Evolutionary conservation across 1,140 invertebrate species (phyloP).

Genomic region (Scaptomyza graminum): DNA sequence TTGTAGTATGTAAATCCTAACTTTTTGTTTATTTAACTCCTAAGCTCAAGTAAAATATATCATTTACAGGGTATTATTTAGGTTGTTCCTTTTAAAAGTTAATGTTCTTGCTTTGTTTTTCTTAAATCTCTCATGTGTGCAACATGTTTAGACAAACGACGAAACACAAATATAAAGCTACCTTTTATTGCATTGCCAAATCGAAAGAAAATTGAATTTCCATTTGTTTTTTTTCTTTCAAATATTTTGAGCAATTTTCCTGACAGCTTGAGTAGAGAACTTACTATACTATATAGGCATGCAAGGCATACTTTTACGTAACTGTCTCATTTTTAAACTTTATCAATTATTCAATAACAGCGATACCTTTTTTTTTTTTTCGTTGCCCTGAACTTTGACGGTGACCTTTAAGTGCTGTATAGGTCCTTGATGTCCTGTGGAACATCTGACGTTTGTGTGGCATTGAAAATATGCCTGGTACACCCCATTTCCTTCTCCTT

Average conservation of each 20-base stretch:
- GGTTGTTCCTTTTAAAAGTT: neutral
- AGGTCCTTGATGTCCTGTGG: slow-evolving; percentile 27
- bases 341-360: slow-evolving; percentile 73
- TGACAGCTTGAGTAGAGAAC: slow-evolving; percentile 19
- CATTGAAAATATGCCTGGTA: slow-evolving; percentile 8
- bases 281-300: neutral
- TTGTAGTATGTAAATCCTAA: neutral
- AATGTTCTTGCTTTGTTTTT: neutral
- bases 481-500: neutral
- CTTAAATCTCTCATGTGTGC: slow-evolving; percentile 10
- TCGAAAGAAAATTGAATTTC: slow-evolving; percentile 32
- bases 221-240: slow-evolving; percentile 32
- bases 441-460: slow-evolving; percentile 50
- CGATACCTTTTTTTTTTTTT: slow-evolving; percentile 28
- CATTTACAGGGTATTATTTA: neutral
- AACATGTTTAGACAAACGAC: slow-evolving; percentile 45
- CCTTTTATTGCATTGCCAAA: slow-evolving; percentile 48
- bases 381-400: slow-evolving; percentile 68
- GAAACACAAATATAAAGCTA: slow-evolving; percentile 17
- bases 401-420: slow-evolving; percentile 53
- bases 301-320: neutral
- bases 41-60: neutral
- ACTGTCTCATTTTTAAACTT: slow-evolving; percentile 50
- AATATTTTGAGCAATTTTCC: slow-evolving; percentile 30
- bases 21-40: neutral